These are phyloP conservation scores for Calcarius lapponicus DNA, from an alignment of 2,797 vertebrate genomes.

Conservation along the genomic window DNA sequence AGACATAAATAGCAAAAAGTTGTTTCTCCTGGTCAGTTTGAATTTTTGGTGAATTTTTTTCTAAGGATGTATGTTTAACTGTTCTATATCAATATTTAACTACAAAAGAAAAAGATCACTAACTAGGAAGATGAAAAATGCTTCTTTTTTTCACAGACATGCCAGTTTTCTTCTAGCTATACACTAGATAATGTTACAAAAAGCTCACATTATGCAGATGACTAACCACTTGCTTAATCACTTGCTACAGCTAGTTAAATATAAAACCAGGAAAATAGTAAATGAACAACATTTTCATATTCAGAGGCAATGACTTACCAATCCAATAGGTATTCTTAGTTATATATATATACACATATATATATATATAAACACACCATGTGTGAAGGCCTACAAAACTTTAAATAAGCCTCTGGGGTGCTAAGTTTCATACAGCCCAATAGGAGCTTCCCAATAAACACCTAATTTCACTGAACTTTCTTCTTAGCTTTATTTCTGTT, in stretches of 20 bases:
- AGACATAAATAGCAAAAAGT: background rate
- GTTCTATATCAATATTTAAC: background rate
- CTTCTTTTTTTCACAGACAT: background rate
- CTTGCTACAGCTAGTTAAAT: background rate
- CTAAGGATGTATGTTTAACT: background rate
- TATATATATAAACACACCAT: background rate
- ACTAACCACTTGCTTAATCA: background rate
- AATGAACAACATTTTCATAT: background rate
- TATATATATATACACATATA: too few species aligned
- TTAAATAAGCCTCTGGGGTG: background rate
- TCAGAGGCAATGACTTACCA: background rate
- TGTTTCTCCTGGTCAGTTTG: background rate
- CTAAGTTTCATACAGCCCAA: background rate
- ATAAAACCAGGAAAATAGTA: background rate
- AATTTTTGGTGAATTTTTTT: background rate
- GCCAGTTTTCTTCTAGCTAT: background rate
- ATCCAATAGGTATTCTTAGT: background rate
- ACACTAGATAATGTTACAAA: background rate
- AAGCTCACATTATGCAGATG: background rate
- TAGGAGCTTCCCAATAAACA: background rate
- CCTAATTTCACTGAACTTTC: background rate
- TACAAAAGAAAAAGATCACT: background rate
- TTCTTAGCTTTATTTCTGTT: background rate
- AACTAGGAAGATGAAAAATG: background rate
- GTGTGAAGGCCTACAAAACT: background rate